phyloP scores from a whole-genome alignment of 1,140 invertebrate genomes.

The Aporrectodea caliginosa region DNA sequence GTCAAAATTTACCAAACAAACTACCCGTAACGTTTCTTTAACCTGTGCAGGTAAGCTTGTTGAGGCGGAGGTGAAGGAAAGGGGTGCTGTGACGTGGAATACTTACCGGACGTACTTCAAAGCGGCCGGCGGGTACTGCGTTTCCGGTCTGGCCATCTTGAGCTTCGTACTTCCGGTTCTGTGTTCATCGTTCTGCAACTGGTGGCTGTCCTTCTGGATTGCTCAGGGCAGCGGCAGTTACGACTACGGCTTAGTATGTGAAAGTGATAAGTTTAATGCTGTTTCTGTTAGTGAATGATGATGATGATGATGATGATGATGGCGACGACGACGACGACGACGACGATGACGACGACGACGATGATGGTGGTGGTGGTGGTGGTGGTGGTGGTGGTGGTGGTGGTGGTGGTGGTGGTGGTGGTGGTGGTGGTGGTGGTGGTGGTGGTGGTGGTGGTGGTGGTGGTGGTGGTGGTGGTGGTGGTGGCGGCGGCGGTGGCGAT shows the following conservation, averaged over 20 bases:
- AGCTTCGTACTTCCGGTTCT: constrained; percentile 62
- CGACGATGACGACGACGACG: no score
- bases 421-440: no score
- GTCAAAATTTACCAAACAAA: no score
- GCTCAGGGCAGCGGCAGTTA: constrained; percentile 55
- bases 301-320: no score
- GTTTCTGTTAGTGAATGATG: no score
- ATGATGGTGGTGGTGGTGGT: no score
- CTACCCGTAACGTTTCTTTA: constrained; percentile 14
- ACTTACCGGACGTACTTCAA: constrained; percentile 62
- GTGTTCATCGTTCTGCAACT: constrained; percentile 62
- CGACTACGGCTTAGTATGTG: neutral
- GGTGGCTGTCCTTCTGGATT: constrained; percentile 69
- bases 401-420: no score
- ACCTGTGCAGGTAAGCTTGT: constrained; percentile 49
- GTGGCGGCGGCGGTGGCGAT: no score
- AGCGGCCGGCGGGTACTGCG: constrained; percentile 62
- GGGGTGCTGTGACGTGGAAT: constrained; percentile 54
- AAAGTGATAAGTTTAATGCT: no score
- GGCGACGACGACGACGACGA: no score
- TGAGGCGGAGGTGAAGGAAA: constrained; percentile 55
- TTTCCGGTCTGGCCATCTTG: constrained; percentile 59
- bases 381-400: no score
- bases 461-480: neutral
- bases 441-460: neutral